A percentile compares a stretch with the other conserved stretches of the same genome.
phyloP scores from a whole-genome alignment of 2,797 vertebrate species.

The Pseudochirops cupreus region DNA sequence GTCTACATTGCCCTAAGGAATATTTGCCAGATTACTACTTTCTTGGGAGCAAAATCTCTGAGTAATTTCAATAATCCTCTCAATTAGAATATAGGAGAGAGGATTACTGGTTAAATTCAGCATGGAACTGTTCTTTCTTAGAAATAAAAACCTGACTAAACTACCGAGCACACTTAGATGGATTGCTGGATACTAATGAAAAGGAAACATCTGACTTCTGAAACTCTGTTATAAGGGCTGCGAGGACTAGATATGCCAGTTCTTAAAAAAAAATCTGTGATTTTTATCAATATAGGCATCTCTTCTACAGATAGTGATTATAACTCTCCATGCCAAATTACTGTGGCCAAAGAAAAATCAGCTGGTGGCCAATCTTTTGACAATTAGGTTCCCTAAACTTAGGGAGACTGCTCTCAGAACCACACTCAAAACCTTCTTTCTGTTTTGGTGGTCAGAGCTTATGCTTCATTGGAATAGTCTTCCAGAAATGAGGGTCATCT shows the following conservation, averaged over 20 bases:
- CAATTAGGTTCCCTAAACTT: not conserved
- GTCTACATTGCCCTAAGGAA: not conserved
- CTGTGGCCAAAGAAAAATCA: not conserved
- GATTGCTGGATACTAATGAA: not conserved
- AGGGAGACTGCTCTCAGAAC: not conserved
- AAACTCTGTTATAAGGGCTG: conserved; percentile 9
- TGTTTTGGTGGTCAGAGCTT: not conserved
- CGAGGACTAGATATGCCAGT: not conserved
- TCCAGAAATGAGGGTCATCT: not conserved
- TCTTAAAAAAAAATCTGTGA: not conserved
- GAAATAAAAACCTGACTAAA: conserved; percentile 7
- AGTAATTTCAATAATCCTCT: conserved; percentile 42
- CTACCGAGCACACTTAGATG: conserved; percentile 25
- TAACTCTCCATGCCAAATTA: not conserved
- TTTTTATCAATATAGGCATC: not conserved
- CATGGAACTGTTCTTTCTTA: not conserved
- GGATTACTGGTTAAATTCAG: conserved; percentile 21
- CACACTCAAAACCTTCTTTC: not conserved
- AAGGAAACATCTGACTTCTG: conserved; percentile 26
- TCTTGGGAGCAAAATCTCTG: not conserved
- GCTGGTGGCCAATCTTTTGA: not conserved
- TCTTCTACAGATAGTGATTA: not conserved
- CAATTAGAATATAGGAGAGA: conserved; percentile 34
- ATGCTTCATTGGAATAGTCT: not conserved
- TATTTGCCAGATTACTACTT: conserved; percentile 7